phyloP scores from a whole-genome alignment of 2,888 invertebrate genomes.

The Oxyteleia sp. region DNA sequence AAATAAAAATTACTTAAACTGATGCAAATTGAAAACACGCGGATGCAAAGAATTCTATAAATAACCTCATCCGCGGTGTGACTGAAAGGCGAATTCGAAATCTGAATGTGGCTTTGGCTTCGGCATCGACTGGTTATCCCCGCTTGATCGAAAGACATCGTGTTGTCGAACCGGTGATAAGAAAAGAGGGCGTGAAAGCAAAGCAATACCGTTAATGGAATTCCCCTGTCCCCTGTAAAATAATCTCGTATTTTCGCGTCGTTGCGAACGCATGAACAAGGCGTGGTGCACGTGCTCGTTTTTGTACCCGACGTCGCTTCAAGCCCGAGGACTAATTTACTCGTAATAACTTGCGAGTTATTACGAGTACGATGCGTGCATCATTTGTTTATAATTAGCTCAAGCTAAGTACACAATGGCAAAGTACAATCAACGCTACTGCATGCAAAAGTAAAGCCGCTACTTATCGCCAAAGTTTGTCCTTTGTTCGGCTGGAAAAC shows the following conservation, averaged over 20 bases:
- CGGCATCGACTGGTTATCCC: too few relatives aligned
- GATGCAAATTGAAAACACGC: too few relatives aligned
- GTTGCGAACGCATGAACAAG: conserved; percentile 36
- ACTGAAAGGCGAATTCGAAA: too few relatives aligned
- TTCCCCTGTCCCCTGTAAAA: conserved; percentile 47
- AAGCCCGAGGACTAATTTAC: conserved; percentile 12
- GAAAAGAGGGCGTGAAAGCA: conserved; percentile 56
- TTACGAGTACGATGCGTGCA: conserved; percentile 4
- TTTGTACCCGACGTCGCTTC: not conserved
- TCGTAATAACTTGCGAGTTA: conserved; percentile 1
- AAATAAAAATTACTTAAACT: too few relatives aligned
- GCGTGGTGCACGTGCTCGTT: conserved; percentile 36
- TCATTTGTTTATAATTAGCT: conserved; percentile 19
- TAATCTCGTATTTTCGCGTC: conserved; percentile 28
- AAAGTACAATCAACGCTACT: not conserved
- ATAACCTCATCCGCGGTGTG: too few relatives aligned
- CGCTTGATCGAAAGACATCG: conserved; percentile 27
- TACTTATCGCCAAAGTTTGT: not conserved
- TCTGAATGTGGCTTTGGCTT: too few relatives aligned
- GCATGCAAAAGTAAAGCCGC: conserved; percentile 4
- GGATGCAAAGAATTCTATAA: too few relatives aligned
- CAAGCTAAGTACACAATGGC: not conserved
- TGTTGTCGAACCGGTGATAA: conserved; percentile 14
- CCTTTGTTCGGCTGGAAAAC: not conserved
- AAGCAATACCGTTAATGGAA: conserved; percentile 63